These are phyloP conservation scores for Lophius piscatorius DNA, from an alignment of 2,113 vertebrate genomes.

Conservation along the genomic window DNA sequence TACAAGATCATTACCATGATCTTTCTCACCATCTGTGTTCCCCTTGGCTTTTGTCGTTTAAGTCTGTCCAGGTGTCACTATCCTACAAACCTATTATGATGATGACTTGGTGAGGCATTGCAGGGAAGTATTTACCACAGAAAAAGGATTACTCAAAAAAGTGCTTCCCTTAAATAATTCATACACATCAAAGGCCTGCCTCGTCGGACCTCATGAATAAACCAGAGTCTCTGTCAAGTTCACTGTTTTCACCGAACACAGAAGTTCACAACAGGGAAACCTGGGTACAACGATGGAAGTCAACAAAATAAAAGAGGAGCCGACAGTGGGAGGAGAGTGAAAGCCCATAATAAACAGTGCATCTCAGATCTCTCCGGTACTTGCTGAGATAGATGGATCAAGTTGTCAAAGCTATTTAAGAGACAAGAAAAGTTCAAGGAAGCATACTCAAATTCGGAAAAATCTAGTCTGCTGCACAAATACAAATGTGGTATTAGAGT, in stretches of 20 bases:
- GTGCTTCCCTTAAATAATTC: slow-evolving; percentile 71
- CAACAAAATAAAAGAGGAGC: slow-evolving; percentile 40
- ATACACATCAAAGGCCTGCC: slow-evolving; percentile 74
- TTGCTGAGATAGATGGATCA: slow-evolving; percentile 12
- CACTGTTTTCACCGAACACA: slow-evolving; percentile 47
- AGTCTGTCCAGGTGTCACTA: slow-evolving; percentile 12
- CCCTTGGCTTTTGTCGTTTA: neutral
- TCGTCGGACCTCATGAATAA: slow-evolving; percentile 77
- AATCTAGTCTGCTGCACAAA: slow-evolving; percentile 9
- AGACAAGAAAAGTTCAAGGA: slow-evolving; percentile 24
- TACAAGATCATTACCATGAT: no score
- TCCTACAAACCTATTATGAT: slow-evolving; percentile 1
- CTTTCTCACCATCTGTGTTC: no score
- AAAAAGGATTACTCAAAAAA: slow-evolving; percentile 53
- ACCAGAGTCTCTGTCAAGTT: slow-evolving; percentile 66
- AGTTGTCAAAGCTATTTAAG: slow-evolving; percentile 26
- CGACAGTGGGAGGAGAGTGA: slow-evolving; percentile 6
- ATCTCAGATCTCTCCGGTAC: slow-evolving; percentile 19
- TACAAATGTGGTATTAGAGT: neutral
- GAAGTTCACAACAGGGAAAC: slow-evolving; percentile 49
- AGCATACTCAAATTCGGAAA: slow-evolving; percentile 33
- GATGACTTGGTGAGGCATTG: slow-evolving; percentile 12
- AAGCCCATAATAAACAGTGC: slow-evolving; percentile 28
- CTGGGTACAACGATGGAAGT: slow-evolving; percentile 45
- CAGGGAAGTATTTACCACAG: slow-evolving; percentile 55